phyloP scores from a whole-genome alignment of 2,797 vertebrate genomes.

The Bothrops alternatus region DNA sequence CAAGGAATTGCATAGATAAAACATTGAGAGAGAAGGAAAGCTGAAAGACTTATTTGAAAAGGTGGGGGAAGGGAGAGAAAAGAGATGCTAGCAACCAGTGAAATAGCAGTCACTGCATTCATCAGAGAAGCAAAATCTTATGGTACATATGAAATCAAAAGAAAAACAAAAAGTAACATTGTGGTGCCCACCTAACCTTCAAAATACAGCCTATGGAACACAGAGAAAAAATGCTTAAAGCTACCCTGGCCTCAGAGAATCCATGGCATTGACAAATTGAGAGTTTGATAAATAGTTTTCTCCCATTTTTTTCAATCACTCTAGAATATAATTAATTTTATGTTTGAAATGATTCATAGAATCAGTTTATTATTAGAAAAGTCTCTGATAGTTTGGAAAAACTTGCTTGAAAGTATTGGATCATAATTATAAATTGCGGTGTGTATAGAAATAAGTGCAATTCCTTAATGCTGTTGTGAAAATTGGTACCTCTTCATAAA shows the following conservation, averaged over 20 bases:
- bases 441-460: too few relatives aligned
- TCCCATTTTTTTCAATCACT: slow-evolving; percentile 7
- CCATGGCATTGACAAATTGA: slow-evolving; percentile 46
- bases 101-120: slow-evolving; percentile 44
- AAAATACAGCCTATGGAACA: slow-evolving; percentile 55
- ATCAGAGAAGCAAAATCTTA: slow-evolving; percentile 44
- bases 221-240: slow-evolving; percentile 30
- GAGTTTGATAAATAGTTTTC: slow-evolving; percentile 56
- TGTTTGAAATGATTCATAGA: background rate
- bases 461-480: background rate
- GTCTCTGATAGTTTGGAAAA: background rate
- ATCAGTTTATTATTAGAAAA: background rate
- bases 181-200: slow-evolving; percentile 60
- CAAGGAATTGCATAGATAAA: slow-evolving; percentile 61
- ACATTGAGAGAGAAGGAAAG: slow-evolving; percentile 41
- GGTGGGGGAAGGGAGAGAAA: slow-evolving; percentile 32
- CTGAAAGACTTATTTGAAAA: slow-evolving; percentile 27
- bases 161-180: slow-evolving; percentile 63
- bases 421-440: background rate
- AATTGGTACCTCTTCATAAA: background rate
- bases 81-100: slow-evolving; percentile 26
- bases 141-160: slow-evolving; percentile 52
- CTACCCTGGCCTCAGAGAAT: slow-evolving; percentile 47
- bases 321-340: background rate
- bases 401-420: background rate